Conservation (phyloP, 2,113 vertebrate genomes). For the Embiotoca jacksoni region DNA sequence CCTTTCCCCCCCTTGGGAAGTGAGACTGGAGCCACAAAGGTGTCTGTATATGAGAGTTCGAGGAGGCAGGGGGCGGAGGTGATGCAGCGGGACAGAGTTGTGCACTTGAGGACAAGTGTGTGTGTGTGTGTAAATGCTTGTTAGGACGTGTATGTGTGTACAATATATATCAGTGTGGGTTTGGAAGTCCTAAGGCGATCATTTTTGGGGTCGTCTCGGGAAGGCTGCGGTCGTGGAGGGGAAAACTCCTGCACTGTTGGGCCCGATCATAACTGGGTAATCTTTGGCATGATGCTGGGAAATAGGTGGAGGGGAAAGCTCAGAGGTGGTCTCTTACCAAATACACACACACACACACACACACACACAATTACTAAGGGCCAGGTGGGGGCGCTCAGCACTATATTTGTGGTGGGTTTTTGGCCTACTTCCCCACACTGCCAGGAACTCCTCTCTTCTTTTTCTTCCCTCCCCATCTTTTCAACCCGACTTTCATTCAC, state of each 20-base stretch:
- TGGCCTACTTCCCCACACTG: slow-evolving; percentile 69
- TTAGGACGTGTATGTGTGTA: slow-evolving; percentile 29
- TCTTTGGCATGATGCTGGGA: slow-evolving; percentile 77
- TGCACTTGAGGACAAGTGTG: slow-evolving; percentile 38
- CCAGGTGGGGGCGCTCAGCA: slow-evolving; percentile 74
- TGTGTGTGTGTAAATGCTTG: slow-evolving; percentile 41
- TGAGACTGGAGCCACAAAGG: slow-evolving; percentile 57
- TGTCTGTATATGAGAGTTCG: slow-evolving; percentile 51
- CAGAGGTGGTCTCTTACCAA: slow-evolving; percentile 80
- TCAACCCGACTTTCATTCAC: slow-evolving; percentile 4
- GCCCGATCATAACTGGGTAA: slow-evolving; percentile 74
- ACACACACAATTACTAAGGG: slow-evolving; percentile 45
- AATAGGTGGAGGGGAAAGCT: slow-evolving; percentile 78
- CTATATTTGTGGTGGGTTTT: slow-evolving; percentile 66
- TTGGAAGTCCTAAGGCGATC: slow-evolving; percentile 67
- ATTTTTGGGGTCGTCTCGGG: slow-evolving; percentile 66
- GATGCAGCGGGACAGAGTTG: slow-evolving; percentile 47
- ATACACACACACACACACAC: slow-evolving; percentile 35
- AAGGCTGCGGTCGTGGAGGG: slow-evolving; percentile 64
- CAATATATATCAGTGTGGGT: slow-evolving; percentile 39
- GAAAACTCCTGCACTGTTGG: slow-evolving; percentile 69
- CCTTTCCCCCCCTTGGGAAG: slow-evolving; percentile 36
- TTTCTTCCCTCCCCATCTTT: slow-evolving; percentile 11
- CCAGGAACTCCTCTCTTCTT: slow-evolving; percentile 72
- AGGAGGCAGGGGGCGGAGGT: slow-evolving; percentile 31